A percentile compares a stretch with the other conserved stretches of the same genome.
Conservation (phyloP, 2,113 vertebrate species). For the Hystrix brachyura region DNA sequence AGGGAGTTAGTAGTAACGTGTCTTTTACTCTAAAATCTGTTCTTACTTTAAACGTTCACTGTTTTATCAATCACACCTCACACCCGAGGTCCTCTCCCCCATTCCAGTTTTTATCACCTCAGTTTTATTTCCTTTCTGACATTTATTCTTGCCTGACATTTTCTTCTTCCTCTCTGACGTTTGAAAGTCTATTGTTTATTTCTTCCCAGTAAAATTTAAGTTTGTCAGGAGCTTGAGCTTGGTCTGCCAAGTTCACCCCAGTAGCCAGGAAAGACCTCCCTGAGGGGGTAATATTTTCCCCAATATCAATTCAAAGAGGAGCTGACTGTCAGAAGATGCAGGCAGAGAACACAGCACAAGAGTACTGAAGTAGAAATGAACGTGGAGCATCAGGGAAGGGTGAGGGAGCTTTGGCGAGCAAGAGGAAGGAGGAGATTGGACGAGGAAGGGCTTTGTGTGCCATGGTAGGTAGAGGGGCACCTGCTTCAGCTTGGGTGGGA, state of each 20-base stretch:
- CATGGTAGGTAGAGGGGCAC: accelerated
- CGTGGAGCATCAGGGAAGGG: background rate
- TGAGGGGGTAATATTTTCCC: background rate
- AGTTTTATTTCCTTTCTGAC: background rate
- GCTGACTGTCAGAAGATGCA: background rate
- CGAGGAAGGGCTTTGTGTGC: accelerated
- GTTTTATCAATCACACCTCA: background rate
- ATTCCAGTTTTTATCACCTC: background rate
- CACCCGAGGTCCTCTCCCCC: no score
- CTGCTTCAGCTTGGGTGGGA: accelerated
- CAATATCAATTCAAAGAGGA: background rate
- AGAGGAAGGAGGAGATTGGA: background rate
- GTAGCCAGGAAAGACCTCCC: background rate
- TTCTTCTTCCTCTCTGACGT: background rate
- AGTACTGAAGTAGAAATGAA: background rate
- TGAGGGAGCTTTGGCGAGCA: background rate
- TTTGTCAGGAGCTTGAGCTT: background rate
- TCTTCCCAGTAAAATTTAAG: background rate
- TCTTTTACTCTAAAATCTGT: background rate
- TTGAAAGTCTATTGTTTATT: background rate
- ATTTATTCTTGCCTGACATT: background rate
- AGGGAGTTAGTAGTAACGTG: background rate
- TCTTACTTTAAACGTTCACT: background rate
- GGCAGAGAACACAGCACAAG: background rate
- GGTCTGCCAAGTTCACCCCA: background rate